These are phyloP conservation scores for Ammodytes marinus DNA, from an alignment of 2,113 vertebrate genomes.

Conservation along the genomic window DNA sequence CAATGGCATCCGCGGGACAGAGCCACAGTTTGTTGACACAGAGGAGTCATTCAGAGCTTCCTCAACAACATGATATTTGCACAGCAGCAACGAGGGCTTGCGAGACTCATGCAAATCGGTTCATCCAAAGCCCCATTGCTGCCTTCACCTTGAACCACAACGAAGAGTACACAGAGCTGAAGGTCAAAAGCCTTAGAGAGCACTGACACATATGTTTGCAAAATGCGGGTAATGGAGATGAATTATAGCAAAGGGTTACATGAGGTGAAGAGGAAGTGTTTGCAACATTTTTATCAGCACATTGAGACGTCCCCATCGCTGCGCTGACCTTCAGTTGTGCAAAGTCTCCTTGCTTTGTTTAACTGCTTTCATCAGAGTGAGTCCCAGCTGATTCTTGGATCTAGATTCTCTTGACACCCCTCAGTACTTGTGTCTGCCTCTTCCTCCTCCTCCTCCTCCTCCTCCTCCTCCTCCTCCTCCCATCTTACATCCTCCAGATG, in stretches of 20 bases:
- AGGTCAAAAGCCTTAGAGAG: slow-evolving; percentile 62
- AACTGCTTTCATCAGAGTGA: slow-evolving; percentile 34
- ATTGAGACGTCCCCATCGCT: slow-evolving; percentile 28
- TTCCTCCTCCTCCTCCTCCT: slow-evolving; percentile 30
- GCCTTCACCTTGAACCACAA: slow-evolving; percentile 24
- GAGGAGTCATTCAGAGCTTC: slow-evolving; percentile 55
- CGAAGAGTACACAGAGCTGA: slow-evolving; percentile 49
- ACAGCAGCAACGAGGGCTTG: slow-evolving; percentile 48
- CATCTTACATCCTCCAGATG: slow-evolving; percentile 43
- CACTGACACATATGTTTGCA: slow-evolving; percentile 63
- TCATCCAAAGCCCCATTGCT: slow-evolving; percentile 25
- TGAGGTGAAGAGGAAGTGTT: slow-evolving; percentile 26
- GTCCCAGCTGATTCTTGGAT: slow-evolving; percentile 48
- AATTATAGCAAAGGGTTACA: slow-evolving; percentile 46
- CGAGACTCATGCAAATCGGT: slow-evolving; percentile 54
- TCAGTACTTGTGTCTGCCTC: slow-evolving; percentile 34
- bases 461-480: slow-evolving; percentile 42
- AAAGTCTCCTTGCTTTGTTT: slow-evolving; percentile 37
- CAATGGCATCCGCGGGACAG: slow-evolving; percentile 47
- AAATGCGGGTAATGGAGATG: slow-evolving; percentile 62
- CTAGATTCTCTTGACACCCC: slow-evolving; percentile 35
- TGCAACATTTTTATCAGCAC: slow-evolving; percentile 32
- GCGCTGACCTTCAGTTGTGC: slow-evolving; percentile 42
- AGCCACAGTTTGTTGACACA: slow-evolving; percentile 67
- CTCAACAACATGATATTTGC: slow-evolving; percentile 69